Percentiles rank a stretch among this genome's conserved stretches.
Conservation (phyloP, 2,113 vertebrate genomes). For the Gambusia affinis region DNA sequence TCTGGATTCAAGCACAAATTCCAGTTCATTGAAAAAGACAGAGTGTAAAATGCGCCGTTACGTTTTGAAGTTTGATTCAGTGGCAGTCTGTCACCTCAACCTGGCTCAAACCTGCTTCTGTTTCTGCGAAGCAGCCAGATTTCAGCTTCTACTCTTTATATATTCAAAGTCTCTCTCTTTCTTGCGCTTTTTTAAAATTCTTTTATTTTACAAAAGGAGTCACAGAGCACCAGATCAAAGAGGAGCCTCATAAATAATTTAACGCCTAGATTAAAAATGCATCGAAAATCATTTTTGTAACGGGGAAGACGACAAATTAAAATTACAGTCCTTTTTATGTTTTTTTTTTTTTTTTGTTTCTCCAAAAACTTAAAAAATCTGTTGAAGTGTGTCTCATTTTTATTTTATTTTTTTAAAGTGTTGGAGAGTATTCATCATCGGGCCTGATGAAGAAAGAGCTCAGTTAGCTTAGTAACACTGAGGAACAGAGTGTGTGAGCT, state of each 20-base stretch:
- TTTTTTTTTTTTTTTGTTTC: no score
- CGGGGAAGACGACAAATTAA: not conserved
- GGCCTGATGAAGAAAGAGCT: not conserved
- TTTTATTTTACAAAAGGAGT: not conserved
- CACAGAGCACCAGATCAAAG: constrained; percentile 36
- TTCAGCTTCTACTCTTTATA: not conserved
- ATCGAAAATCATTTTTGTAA: constrained; percentile 8
- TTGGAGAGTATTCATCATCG: not conserved
- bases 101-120: not conserved
- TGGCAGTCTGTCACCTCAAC: not conserved
- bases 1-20: not conserved
- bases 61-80: no score
- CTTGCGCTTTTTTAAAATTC: no score
- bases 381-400: not conserved
- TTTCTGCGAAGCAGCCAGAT: not conserved
- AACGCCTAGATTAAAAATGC: constrained; percentile 34
- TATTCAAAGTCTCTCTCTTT: not conserved
- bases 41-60: no score
- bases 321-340: not conserved
- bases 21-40: not conserved
- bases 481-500: not conserved
- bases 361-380: not conserved
- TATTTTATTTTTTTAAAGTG: not conserved
- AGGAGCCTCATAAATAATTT: constrained; percentile 31
- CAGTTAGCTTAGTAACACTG: not conserved